Evolutionary conservation across 1,140 invertebrate species (phyloP), one percentile per base, ranked within the genome.

Genomic region (Babylonia areolata): DNA sequence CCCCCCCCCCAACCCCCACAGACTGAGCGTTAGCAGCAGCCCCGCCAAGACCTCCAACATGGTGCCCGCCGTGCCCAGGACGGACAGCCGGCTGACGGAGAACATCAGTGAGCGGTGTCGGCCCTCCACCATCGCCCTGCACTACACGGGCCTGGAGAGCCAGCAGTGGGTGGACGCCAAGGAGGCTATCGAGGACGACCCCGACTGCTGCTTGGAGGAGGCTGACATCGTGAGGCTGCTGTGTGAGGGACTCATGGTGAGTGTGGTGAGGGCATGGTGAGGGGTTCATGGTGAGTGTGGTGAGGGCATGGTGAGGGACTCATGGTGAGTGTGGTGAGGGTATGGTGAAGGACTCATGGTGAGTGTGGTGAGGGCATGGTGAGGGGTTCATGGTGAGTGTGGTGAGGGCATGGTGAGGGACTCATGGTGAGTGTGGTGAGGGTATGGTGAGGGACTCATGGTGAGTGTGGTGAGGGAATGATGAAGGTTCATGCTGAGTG

Each of bases 101-200:
- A 93, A 92, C 85, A 90, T 93, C 75, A 91, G 89, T 42, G 92
- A 93, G 86, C 88, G 88, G 58, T 93, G 92, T 87, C 90, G 92
- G 31, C 92, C 92, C 23, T 90, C 88, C 83, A 91, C 89, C 42
- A 89, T 93, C 15, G 92, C 92, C 3, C 79, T 91, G 78, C 64
- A 86, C 28, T 93, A 92, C 75, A 91, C 90, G 40, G 89, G 90
- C 3, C 85, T 93, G 23, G 92, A 93, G 75, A 91, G 90, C 40
- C 79, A 87, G 87, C 79, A 88, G 71, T 89, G 89, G 89, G 85
- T 93, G 80, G 92, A 93, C 80, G 92, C 92, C 69, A 93, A 93
- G 77, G 92, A 93, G 85, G 86, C 86, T 0, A 46, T 93, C 20
- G 92, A 93, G 79, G 92, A 93, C 35, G 86, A 78, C 23, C 82